Base-by-base conservation (phyloP, 2,797 vertebrate genomes). In the Morus bassanus region DNA sequence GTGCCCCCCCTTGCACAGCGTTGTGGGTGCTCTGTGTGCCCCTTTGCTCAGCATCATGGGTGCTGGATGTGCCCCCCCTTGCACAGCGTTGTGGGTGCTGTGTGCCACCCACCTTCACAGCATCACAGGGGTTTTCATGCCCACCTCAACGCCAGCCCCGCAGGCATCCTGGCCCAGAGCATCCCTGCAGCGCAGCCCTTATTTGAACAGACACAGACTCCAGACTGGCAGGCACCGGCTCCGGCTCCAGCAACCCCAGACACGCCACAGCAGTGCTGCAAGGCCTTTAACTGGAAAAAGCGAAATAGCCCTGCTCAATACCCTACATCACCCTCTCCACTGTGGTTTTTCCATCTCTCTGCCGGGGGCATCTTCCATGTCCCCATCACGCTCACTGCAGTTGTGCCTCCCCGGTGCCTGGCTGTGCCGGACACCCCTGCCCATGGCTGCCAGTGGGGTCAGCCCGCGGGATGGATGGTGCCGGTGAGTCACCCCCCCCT, bases 341-440 rank as follows among this genome's bases (percentile, higher is more conserved):
- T 43, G 13, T 3, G 70, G 33, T 33, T 94, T 94, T 81, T 41
- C 53, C 88, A 19, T 6, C 70, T 41, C 61, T 45, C 46, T 37
- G 68, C 53, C 3, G 0, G 2, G 19, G 45, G 35, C 6, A 24
- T 37, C 77, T 72, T 12, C 50, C 51, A 10, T 5, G 0, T 33
- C 27, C 60, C 45, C 46, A 8, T 3, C 41, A 13, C 2, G 0
- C 56, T 79, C 2, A 0, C 48, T 7, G 3, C 0, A 3, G 17
- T 13, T 17, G 17, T 22, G 10, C 19, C n/a, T 21, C 53, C 35
- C 46, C 0, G 0, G 0, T 31, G 60, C 22, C 54, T 9, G n/a
- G 39, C 57, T 41, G n/a, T 25, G 57, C 56, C 7, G 7, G 67
- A 30, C 2, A 3, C 31, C 46, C 65, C 13, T 12, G 80, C 25